Evolutionary conservation across 1,140 invertebrate species (phyloP).

Genomic region (Trichoplusia ni): DNA sequence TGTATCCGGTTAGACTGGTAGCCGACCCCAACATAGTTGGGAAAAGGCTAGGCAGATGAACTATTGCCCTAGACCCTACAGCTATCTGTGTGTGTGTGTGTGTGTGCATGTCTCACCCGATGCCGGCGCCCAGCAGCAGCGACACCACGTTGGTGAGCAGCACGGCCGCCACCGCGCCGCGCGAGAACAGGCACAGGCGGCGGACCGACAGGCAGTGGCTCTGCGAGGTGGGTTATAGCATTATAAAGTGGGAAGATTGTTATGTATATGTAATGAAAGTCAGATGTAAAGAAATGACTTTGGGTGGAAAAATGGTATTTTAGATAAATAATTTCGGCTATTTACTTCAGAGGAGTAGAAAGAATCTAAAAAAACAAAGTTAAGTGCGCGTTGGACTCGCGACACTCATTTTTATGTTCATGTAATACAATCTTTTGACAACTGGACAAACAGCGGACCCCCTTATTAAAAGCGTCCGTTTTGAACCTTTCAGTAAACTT

Average conservation of each 20-base stretch:
- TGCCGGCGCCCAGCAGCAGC: slow-evolving; percentile 92
- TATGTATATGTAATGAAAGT: not conserved
- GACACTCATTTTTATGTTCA: too few species aligned
- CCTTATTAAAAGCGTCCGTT: too few species aligned
- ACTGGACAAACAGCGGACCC: too few species aligned
- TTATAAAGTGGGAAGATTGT: not conserved
- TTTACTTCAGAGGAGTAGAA: too few species aligned
- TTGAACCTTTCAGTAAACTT: too few species aligned
- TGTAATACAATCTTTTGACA: too few species aligned
- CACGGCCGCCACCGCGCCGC: slow-evolving; percentile 94
- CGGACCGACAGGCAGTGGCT: slow-evolving; percentile 86
- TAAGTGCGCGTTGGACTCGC: too few species aligned
- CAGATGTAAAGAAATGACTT: not conserved
- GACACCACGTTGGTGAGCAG: slow-evolving; percentile 95
- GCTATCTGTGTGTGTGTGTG: too few species aligned
- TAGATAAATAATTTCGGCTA: too few species aligned
- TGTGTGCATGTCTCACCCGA: slow-evolving; percentile 85
- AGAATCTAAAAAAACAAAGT: too few species aligned
- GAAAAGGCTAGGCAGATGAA: not conserved
- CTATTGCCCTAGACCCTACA: too few species aligned
- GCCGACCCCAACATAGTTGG: not conserved
- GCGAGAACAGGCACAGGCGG: slow-evolving; percentile 92
- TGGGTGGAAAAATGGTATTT: not conserved
- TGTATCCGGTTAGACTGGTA: not conserved
- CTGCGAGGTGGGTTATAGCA: slow-evolving; percentile 23